A percentile compares a stretch with the other conserved stretches of the same genome.
These are phyloP conservation scores for Tetragnatha versicolor DNA, from an alignment of 1,140 invertebrate species.

Conservation along the genomic window DNA sequence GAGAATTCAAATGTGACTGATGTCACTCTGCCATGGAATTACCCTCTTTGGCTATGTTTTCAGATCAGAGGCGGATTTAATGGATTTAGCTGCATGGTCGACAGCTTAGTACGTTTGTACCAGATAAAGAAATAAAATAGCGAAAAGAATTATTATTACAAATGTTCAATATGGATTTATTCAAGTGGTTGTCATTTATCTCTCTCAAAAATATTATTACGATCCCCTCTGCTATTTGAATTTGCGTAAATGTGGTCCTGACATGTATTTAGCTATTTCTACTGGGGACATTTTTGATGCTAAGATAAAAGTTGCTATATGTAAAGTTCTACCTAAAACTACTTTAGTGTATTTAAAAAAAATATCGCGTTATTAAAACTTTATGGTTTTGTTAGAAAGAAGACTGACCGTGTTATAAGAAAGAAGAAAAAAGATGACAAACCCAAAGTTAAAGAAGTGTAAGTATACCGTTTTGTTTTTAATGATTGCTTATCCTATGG, in stretches of 20 bases:
- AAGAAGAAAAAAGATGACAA: slow-evolving; percentile 75
- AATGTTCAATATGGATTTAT: too few species aligned
- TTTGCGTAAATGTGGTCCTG: background rate
- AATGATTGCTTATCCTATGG: too few species aligned
- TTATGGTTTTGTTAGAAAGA: slow-evolving; percentile 67
- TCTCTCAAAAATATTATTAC: background rate
- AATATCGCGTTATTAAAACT: background rate
- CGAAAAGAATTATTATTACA: too few species aligned
- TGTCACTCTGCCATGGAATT: too few species aligned
- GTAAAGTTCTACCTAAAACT: background rate
- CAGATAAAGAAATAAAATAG: too few species aligned
- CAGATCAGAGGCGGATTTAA: too few species aligned
- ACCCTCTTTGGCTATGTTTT: too few species aligned
- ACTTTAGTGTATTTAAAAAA: background rate
- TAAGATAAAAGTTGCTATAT: background rate
- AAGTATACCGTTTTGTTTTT: too few species aligned
- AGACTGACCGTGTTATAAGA: slow-evolving; percentile 73
- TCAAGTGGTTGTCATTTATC: too few species aligned
- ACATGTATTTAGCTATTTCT: background rate
- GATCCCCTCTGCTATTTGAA: background rate
- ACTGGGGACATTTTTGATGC: background rate
- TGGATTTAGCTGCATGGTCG: too few species aligned
- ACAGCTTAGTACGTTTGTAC: too few species aligned
- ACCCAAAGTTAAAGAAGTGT: slow-evolving; percentile 80
- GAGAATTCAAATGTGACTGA: too few species aligned